phyloP scores from a whole-genome alignment of 2,888 invertebrate species.

The Diarsia mendica region DNA sequence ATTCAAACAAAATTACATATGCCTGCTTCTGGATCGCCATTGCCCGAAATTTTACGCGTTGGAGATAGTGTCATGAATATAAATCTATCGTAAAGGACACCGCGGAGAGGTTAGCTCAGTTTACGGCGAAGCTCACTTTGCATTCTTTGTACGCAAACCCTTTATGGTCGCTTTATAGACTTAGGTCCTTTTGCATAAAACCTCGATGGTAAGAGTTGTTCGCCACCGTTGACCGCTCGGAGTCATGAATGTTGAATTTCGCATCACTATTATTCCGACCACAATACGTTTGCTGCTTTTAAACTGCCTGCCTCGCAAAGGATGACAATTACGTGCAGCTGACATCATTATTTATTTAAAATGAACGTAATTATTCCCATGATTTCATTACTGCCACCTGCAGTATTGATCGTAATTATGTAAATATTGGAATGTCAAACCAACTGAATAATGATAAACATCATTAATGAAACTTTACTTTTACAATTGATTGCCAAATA shows the following conservation, averaged over 20 bases:
- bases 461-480: slow-evolving; percentile 7
- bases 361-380: slow-evolving; percentile 16
- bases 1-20: slow-evolving; percentile 91
- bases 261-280: slow-evolving; percentile 58
- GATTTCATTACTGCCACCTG: slow-evolving; percentile 38
- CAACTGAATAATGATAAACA: slow-evolving; percentile 9
- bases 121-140: slow-evolving; percentile 89
- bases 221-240: slow-evolving; percentile 61
- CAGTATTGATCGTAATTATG: slow-evolving; percentile 34
- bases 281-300: slow-evolving; percentile 35
- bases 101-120: slow-evolving; percentile 83
- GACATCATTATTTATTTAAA: slow-evolving; percentile 32
- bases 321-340: slow-evolving; percentile 23
- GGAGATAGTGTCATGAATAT: slow-evolving; percentile 90
- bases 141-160: slow-evolving; percentile 88
- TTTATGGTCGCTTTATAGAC: slow-evolving; percentile 89
- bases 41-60: slow-evolving; percentile 90
- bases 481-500: slow-evolving; percentile 11
- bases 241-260: slow-evolving; percentile 66
- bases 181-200: slow-evolving; percentile 88
- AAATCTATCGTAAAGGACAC: slow-evolving; percentile 90
- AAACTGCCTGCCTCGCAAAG: slow-evolving; percentile 18
- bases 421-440: slow-evolving; percentile 34
- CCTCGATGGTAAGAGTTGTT: slow-evolving; percentile 74
- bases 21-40: slow-evolving; percentile 89